Conservation (phyloP, 2,797 vertebrate species). For the Zonotrichia albicollis region DNA sequence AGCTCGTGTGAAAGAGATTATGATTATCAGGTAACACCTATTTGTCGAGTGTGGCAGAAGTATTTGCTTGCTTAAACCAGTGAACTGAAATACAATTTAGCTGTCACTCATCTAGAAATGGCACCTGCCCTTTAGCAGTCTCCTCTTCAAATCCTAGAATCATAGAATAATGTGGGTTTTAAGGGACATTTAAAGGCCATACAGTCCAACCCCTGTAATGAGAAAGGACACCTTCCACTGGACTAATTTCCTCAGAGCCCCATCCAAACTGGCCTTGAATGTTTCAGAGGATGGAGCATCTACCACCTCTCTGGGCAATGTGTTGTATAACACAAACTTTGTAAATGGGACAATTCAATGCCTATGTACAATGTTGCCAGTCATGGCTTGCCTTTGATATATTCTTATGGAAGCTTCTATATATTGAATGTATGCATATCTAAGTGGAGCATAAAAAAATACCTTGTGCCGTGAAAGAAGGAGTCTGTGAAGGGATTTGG, state of each 20-base stretch:
- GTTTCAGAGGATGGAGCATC: neutral
- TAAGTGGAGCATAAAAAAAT: neutral
- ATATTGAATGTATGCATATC: neutral
- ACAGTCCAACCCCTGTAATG: neutral
- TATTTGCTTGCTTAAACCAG: neutral
- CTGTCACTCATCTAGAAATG: neutral
- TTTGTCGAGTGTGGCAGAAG: neutral
- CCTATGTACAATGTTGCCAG: neutral
- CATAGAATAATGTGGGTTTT: no score
- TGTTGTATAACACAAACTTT: neutral
- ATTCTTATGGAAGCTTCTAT: neutral
- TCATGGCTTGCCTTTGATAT: neutral
- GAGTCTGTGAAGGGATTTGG: neutral
- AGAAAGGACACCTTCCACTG: neutral
- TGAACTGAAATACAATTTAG: neutral
- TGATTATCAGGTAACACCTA: neutral
- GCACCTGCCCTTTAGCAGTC: neutral
- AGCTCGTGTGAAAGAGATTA: neutral
- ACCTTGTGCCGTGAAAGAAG: neutral
- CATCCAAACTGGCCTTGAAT: neutral
- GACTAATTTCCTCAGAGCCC: neutral
- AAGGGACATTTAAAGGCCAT: neutral
- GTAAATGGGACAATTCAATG: neutral
- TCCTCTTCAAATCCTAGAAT: neutral
- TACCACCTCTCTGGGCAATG: neutral